phyloP scores from a whole-genome alignment of 30 jellyfish, hydroid and myxozoan species.

The Mastigias papua region DNA sequence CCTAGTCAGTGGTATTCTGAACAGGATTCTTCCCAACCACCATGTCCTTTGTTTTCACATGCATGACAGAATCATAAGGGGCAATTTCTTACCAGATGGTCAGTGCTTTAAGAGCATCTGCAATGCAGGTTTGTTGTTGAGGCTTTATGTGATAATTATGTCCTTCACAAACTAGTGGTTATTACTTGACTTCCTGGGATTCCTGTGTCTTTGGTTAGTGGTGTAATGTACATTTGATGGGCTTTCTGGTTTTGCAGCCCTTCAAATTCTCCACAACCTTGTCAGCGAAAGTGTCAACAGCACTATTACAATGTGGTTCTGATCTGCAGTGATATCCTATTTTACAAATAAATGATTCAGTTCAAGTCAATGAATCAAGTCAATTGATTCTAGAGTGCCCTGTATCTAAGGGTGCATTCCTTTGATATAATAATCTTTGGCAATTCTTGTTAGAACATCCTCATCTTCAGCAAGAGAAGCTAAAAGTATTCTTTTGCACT shows the following conservation, averaged over 20 bases:
- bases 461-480: too few relatives aligned
- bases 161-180: constrained; percentile 21
- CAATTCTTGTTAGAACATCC: neutral
- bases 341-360: constrained; percentile 20
- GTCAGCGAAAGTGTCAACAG: neutral
- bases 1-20: neutral
- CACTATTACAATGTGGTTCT: neutral
- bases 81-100: constrained; percentile 31
- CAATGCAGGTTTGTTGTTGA: neutral
- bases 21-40: constrained; percentile 14
- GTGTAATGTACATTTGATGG: neutral
- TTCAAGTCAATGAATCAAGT: constrained; percentile 43
- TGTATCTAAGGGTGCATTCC: constrained; percentile 65
- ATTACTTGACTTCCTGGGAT: neutral
- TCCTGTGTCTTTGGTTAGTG: neutral
- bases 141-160: neutral
- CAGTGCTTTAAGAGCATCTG: constrained; percentile 52
- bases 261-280: constrained; percentile 7
- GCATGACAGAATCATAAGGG: constrained; percentile 55
- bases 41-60: constrained; percentile 44
- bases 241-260: constrained; percentile 1
- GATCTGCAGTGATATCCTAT: neutral
- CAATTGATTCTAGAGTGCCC: constrained; percentile 40
- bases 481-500: too few relatives aligned
- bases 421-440: constrained; percentile 52